Evolutionary conservation across 2,113 vertebrate species (phyloP), one percentile per base, ranked within the genome.

Genomic region (Spea multiplicata): DNA sequence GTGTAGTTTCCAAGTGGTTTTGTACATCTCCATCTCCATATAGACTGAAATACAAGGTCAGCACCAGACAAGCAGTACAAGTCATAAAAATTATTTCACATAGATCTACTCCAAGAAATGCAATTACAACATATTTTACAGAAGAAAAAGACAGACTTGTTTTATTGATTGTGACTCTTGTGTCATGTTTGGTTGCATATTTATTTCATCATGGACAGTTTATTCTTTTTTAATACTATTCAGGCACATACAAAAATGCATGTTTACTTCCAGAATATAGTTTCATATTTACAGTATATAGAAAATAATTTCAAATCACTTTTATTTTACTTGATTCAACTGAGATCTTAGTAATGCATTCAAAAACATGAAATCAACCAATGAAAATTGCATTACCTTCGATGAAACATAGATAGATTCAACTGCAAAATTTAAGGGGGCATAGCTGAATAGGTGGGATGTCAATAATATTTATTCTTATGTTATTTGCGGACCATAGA

Each of bases 11-110:
- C 46, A 47, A 30, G 17, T 69, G 49, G 13, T 3, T 76, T 69
- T 69, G 44, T 7, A 69, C n/a, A 69, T 55, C 14, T 66, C 49
- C 61, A 49, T 14, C 48, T 30, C 65, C 10, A 45, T 30, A 44
- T 76, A 53, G 44, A 57, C 13, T 61, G 46, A 76, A 76, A 68
- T 10, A 69, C 75, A 69, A 69, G 65, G 53, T 69, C 75, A 76
- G 75, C 64, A 69, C 44, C 46, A 76, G 66, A 69, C 69, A 76
- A 49, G 74, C 64, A 61, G 10, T 52, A 69, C 30, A 67, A 76
- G 75, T 68, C 75, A 69, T 6, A 76, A 76, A 69, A 76, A 76
- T 76, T 69, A 76, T 76, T 61, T 69, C 17, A 9, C 66, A 12
- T 48, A 47, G 14, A 76, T 69, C 13, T 76, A 5, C 44, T 76